These are phyloP conservation scores for Neopelma chrysocephalum DNA, from an alignment of 2,797 vertebrate genomes.

Conservation along the genomic window DNA sequence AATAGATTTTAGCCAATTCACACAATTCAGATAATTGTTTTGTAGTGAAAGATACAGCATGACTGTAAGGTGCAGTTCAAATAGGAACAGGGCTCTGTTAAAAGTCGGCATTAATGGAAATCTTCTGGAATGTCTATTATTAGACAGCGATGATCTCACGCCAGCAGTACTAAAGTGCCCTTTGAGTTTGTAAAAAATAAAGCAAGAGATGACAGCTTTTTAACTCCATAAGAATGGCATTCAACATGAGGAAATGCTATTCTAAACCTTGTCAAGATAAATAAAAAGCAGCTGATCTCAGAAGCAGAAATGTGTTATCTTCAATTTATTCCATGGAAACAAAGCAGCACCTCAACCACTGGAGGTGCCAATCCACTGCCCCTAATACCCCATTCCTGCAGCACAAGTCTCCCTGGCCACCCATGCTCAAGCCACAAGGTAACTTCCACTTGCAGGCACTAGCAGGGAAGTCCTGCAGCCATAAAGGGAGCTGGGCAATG, in stretches of 20 bases:
- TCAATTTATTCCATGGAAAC: background rate
- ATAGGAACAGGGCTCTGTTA: background rate
- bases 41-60: background rate
- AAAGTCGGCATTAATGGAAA: background rate
- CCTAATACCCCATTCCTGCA: fast-evolving
- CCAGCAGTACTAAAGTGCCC: background rate
- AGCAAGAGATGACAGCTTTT: background rate
- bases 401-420: background rate
- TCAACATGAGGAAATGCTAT: background rate
- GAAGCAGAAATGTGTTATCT: background rate
- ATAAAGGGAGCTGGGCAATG: fast-evolving
- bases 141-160: background rate
- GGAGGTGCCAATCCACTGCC: background rate
- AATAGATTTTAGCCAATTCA: slow-evolving; percentile 28
- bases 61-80: background rate
- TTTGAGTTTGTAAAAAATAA: background rate
- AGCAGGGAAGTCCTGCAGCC: background rate
- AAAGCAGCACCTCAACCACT: background rate
- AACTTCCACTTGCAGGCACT: background rate
- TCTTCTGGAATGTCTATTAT: background rate
- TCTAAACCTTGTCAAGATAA: background rate
- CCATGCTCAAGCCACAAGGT: background rate
- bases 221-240: background rate
- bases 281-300: background rate
- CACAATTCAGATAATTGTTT: background rate